Evolutionary conservation across 2,113 vertebrate genomes (phyloP).

Genomic region (Empidonax traillii): DNA sequence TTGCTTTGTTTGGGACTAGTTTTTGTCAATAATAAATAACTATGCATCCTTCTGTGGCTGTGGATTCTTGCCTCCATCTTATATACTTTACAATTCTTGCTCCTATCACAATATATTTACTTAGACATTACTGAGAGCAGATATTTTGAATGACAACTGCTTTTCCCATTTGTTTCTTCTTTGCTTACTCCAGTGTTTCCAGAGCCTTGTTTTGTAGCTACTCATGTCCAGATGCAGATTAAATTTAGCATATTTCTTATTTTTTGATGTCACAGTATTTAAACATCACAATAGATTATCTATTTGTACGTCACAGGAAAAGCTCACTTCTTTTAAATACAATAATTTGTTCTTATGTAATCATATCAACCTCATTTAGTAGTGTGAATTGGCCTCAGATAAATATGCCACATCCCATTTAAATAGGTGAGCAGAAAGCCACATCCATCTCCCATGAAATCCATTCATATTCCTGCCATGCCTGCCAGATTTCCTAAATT

Average conservation of each 20-base stretch:
- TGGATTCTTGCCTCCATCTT: not conserved
- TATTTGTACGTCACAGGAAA: not conserved
- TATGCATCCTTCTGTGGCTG: not conserved
- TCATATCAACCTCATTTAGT: not conserved
- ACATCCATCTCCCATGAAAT: not conserved
- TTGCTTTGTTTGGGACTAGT: not conserved
- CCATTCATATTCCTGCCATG: not conserved
- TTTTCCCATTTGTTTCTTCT: not conserved
- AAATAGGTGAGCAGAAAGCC: not conserved
- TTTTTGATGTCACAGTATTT: not conserved
- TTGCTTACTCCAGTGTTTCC: not conserved
- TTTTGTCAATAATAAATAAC: not conserved
- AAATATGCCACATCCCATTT: not conserved
- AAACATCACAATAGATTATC: not conserved
- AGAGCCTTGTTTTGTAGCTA: not conserved
- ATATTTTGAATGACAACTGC: not conserved
- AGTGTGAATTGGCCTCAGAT: not conserved
- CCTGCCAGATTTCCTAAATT: not conserved
- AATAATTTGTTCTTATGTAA: not conserved
- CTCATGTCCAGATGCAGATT: not conserved
- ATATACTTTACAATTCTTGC: not conserved
- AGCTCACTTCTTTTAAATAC: not conserved
- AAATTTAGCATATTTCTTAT: not conserved
- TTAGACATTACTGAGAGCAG: not conserved
- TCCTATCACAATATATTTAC: not conserved